These are phyloP conservation scores for Drosophila prostipennis DNA, from an alignment of 2,888 invertebrate species.

Conservation along the genomic window DNA sequence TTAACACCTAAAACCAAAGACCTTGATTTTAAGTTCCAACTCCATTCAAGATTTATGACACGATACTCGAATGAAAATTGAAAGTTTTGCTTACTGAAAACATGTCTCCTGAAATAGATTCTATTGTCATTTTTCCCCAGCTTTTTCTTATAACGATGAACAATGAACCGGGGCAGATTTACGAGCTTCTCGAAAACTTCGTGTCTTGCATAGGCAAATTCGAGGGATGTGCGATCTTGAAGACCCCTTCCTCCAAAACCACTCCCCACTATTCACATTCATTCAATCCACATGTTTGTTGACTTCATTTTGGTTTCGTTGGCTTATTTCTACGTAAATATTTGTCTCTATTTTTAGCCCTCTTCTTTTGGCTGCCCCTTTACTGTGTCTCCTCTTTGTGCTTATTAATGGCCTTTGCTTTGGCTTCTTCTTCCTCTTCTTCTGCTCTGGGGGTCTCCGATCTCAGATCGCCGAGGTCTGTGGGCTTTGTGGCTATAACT, in stretches of 20 bases:
- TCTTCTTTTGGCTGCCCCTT: constrained; percentile 22
- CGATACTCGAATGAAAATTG: constrained; percentile 13
- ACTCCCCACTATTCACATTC: constrained; percentile 7
- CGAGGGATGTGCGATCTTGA: constrained; percentile 17
- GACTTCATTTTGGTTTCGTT: constrained; percentile 35
- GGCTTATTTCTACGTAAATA: constrained; percentile 59
- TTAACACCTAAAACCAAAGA: neutral
- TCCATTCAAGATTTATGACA: neutral
- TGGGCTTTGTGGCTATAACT: constrained; percentile 40
- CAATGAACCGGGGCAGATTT: constrained; percentile 41
- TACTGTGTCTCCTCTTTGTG: constrained; percentile 41
- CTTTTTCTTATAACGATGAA: constrained; percentile 15
- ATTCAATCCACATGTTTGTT: constrained; percentile 18
- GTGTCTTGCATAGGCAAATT: constrained; percentile 21
- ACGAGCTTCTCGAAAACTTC: constrained; percentile 39
- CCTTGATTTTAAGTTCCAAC: constrained; percentile 7
- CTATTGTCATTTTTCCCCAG: constrained; percentile 17
- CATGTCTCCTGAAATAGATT: constrained; percentile 9
- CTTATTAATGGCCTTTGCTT: constrained; percentile 61
- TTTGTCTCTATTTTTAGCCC: constrained; percentile 55
- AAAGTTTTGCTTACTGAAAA: constrained; percentile 30
- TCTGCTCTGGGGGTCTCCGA: constrained; percentile 9
- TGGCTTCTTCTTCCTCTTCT: constrained; percentile 38
- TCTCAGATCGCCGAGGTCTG: constrained; percentile 33
- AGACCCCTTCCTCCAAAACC: constrained; percentile 11